Conservation (phyloP, 2,888 invertebrate genomes). For the Drosophila lutescens region DNA sequence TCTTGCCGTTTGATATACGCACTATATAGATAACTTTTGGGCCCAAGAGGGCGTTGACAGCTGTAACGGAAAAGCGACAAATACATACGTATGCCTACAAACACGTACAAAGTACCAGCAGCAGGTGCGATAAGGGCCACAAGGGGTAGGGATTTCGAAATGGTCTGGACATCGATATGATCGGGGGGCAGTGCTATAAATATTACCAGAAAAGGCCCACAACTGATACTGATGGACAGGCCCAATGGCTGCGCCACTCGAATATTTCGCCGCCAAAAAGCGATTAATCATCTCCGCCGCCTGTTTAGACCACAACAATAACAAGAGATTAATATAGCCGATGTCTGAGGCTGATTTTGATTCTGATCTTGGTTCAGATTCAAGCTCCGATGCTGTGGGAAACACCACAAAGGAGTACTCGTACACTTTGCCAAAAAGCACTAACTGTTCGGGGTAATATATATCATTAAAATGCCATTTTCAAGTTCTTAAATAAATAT, state of each 20-base stretch:
- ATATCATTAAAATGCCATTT: background rate
- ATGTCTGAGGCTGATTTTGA: constrained; percentile 25
- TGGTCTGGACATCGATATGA: constrained; percentile 29
- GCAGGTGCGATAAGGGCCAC: constrained; percentile 14
- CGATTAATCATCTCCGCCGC: constrained; percentile 50
- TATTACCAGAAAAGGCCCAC: constrained; percentile 10
- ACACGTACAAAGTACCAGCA: background rate
- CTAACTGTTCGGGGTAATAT: too few species aligned
- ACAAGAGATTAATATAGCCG: constrained; percentile 35
- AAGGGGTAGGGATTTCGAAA: constrained; percentile 10
- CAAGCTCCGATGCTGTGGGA: constrained; percentile 26
- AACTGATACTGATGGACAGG: constrained; percentile 11
- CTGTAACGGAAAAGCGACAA: background rate
- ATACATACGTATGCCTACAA: background rate
- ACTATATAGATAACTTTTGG: constrained; percentile 4
- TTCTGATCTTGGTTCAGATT: constrained; percentile 12
- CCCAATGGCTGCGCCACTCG: constrained; percentile 30
- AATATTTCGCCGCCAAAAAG: constrained; percentile 37
- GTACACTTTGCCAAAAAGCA: background rate
- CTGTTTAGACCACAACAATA: constrained; percentile 30
- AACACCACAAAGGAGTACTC: constrained; percentile 13
- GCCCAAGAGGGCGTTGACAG: constrained; percentile 9
- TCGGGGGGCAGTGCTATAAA: constrained; percentile 24
- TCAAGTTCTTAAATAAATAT: background rate
- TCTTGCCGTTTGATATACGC: background rate